phyloP scores from a whole-genome alignment of 2,113 vertebrate genomes.

The Rousettus leschenaultii region DNA sequence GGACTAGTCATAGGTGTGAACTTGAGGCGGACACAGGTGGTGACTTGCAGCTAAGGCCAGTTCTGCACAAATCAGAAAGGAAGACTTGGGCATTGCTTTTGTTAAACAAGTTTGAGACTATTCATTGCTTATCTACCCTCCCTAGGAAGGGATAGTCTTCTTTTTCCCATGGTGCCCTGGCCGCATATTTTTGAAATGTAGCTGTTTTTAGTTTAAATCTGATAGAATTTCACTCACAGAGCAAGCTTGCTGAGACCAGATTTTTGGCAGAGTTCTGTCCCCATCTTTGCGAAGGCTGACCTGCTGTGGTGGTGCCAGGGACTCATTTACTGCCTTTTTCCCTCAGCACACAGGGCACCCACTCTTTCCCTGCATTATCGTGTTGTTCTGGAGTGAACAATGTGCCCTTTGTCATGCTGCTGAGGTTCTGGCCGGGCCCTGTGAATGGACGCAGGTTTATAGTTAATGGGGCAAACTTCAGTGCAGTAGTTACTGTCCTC shows the following conservation, averaged over 20 bases:
- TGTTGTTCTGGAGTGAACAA: conserved; percentile 52
- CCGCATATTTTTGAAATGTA: conserved; percentile 42
- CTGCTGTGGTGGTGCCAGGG: conserved; percentile 53
- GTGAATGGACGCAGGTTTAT: conserved; percentile 43
- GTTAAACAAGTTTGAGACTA: neutral
- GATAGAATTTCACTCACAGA: conserved; percentile 28
- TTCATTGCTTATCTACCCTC: neutral
- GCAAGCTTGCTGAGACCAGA: neutral
- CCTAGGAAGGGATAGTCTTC: neutral
- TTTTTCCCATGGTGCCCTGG: conserved; percentile 17
- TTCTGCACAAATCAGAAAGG: neutral
- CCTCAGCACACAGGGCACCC: neutral
- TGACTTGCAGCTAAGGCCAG: neutral
- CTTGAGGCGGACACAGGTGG: neutral
- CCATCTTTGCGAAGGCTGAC: conserved; percentile 45
- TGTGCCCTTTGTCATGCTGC: neutral
- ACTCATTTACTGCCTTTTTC: conserved; percentile 34
- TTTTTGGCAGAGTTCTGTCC: conserved; percentile 42
- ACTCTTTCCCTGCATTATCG: neutral
- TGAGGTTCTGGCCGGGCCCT: neutral
- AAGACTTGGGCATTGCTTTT: neutral
- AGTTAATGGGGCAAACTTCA: neutral
- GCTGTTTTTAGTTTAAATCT: conserved; percentile 42
- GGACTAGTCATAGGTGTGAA: neutral
- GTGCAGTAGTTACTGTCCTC: neutral